Conservation (phyloP, 2,888 invertebrate species). For the Pseudococcus viburni region DNA sequence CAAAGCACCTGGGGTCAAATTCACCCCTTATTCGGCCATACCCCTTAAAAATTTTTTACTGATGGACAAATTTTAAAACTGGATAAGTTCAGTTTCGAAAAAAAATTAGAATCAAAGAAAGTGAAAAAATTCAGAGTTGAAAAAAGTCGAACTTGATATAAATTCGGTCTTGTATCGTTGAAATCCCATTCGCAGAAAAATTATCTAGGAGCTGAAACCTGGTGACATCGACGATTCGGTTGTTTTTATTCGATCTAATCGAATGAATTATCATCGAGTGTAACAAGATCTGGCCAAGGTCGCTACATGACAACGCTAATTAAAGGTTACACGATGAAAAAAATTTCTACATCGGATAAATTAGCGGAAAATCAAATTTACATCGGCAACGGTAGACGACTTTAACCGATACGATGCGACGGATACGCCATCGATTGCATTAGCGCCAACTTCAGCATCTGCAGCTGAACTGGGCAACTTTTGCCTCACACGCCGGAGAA, state of each 20-base stretch:
- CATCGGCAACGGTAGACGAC: not conserved
- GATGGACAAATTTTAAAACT: too few species aligned
- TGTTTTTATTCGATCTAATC: not conserved
- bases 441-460: not conserved
- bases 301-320: constrained; percentile 23
- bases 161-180: too few species aligned
- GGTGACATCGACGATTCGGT: not conserved
- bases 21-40: too few species aligned
- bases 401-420: not conserved
- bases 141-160: too few species aligned
- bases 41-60: too few species aligned
- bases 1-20: too few species aligned
- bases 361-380: constrained; percentile 43
- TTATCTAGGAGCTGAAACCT: too few species aligned
- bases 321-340: constrained; percentile 36
- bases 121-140: too few species aligned
- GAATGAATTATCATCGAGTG: constrained; percentile 15
- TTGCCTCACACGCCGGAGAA: not conserved
- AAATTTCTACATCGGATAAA: constrained; percentile 30
- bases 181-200: too few species aligned
- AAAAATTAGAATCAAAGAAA: too few species aligned
- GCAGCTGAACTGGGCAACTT: constrained; percentile 14
- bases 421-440: not conserved
- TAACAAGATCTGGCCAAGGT: constrained; percentile 37
- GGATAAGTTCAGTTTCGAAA: too few species aligned